These are phyloP conservation scores for Helicoverpa zea DNA, from an alignment of 1,140 invertebrate species.

Conservation along the genomic window DNA sequence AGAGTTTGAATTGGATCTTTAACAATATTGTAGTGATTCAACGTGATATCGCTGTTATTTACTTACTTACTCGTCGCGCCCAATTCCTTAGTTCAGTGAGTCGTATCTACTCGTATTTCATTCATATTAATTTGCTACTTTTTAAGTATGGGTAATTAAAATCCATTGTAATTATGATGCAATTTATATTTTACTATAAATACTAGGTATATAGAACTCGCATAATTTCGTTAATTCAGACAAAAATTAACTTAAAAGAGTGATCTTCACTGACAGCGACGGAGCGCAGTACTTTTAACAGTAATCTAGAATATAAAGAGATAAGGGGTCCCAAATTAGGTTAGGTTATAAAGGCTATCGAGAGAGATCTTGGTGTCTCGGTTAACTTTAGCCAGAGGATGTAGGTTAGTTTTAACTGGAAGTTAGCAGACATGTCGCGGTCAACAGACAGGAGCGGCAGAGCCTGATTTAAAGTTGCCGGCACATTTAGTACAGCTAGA, in stretches of 20 bases:
- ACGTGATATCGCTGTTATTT: constrained; percentile 67
- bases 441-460: too few relatives aligned
- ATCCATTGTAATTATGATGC: not conserved
- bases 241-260: not conserved
- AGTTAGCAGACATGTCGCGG: not conserved
- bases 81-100: constrained; percentile 57
- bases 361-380: constrained; percentile 1
- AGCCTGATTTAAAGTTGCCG: too few relatives aligned
- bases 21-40: constrained; percentile 57
- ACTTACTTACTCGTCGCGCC: constrained; percentile 60
- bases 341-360: constrained; percentile 34
- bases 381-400: not conserved
- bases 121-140: not conserved
- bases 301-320: constrained; percentile 1
- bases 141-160: not conserved
- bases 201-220: too few relatives aligned
- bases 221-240: too few relatives aligned
- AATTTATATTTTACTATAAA: not conserved
- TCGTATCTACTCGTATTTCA: not conserved
- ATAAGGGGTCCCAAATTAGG: constrained; percentile 26
- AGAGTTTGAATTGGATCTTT: constrained; percentile 24
- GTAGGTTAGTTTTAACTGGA: not conserved
- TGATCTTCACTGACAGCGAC: not conserved
- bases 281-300: not conserved
- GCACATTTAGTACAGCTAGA: too few relatives aligned